Evolutionary conservation across 1,140 invertebrate genomes (phyloP).

Genomic region (Heliconius congener): DNA sequence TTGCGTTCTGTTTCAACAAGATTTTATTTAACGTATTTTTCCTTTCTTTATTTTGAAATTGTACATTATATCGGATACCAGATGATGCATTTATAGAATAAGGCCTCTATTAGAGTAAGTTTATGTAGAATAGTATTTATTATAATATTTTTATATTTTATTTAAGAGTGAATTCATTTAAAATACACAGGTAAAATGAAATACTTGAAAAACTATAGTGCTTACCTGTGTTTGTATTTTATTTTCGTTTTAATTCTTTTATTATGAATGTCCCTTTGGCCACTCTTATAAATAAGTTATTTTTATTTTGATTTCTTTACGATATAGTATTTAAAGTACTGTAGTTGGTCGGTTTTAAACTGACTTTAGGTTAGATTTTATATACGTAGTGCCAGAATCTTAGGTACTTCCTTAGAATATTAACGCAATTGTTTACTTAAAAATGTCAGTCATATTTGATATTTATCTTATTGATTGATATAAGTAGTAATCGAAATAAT

Average conservation of each 20-base stretch:
- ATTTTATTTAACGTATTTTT: background rate
- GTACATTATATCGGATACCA: slow-evolving; percentile 67
- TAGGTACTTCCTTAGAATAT: slow-evolving; percentile 30
- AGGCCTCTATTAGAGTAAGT: slow-evolving; percentile 16
- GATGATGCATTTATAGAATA: slow-evolving; percentile 67
- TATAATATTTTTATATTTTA: background rate
- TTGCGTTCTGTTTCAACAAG: background rate
- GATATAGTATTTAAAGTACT: background rate
- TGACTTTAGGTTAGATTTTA: slow-evolving; percentile 44
- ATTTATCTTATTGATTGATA: too few species aligned
- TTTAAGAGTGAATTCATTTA: background rate
- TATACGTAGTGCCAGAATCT: slow-evolving; percentile 48
- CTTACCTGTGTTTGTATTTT: too few species aligned
- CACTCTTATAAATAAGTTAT: background rate
- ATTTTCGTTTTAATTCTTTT: too few species aligned
- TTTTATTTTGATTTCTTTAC: slow-evolving; percentile 1
- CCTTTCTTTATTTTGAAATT: slow-evolving; percentile 37
- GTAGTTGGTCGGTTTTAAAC: slow-evolving; percentile 45
- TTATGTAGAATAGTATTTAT: slow-evolving; percentile 23
- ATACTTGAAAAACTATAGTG: too few species aligned
- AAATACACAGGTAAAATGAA: too few species aligned
- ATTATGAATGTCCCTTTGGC: background rate
- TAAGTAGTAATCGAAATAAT: too few species aligned
- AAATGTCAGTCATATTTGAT: background rate
- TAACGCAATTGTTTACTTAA: slow-evolving; percentile 5